Percentiles rank a stretch among this genome's conserved stretches.
Conservation (phyloP, 2,113 vertebrate species). For the Ailuropoda melanoleuca region DNA sequence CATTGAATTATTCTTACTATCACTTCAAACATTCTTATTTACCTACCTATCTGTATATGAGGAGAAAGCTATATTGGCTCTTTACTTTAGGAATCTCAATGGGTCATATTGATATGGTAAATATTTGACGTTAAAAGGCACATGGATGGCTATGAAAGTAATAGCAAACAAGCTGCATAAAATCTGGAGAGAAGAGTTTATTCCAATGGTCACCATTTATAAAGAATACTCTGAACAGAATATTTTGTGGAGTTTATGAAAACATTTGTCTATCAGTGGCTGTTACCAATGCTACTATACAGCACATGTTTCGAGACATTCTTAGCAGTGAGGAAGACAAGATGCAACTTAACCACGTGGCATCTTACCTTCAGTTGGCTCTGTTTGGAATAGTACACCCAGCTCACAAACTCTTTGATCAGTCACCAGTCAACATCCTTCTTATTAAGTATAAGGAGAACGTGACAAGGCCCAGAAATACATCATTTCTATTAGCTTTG, state of each 20-base stretch:
- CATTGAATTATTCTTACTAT: neutral
- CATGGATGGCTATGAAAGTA: neutral
- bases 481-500: neutral
- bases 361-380: neutral
- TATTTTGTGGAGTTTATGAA: neutral
- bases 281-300: neutral
- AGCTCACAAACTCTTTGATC: neutral
- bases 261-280: neutral
- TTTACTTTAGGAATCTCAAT: neutral
- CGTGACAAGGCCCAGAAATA: neutral
- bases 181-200: neutral
- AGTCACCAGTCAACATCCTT: neutral
- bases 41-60: neutral
- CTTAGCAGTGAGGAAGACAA: neutral
- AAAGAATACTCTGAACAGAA: neutral
- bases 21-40: neutral
- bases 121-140: neutral
- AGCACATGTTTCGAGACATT: neutral
- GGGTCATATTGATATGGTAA: neutral
- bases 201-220: neutral
- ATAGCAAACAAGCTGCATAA: neutral
- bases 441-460: neutral
- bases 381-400: neutral
- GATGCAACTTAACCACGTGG: neutral
- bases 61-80: neutral